These are phyloP conservation scores for Phylloscopus trochiloides DNA, from an alignment of 2,113 vertebrate genomes.

Conservation along the genomic window DNA sequence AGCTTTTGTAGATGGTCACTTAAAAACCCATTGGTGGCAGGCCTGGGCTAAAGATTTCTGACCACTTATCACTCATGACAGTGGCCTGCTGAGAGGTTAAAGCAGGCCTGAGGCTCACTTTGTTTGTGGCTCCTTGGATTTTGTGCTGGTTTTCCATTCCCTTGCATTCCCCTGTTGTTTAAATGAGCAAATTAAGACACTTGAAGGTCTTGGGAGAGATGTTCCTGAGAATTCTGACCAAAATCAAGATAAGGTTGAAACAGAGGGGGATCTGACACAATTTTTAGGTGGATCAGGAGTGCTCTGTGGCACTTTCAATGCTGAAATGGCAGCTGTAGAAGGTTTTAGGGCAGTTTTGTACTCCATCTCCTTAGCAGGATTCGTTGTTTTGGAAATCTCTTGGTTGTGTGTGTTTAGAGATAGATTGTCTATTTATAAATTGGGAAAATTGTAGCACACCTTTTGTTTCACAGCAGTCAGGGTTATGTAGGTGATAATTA, in stretches of 20 bases:
- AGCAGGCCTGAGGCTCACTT: background rate
- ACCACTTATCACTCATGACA: background rate
- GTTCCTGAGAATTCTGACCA: background rate
- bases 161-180: fast-evolving
- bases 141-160: background rate
- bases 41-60: background rate
- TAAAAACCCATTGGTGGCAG: background rate
- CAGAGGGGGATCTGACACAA: background rate
- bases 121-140: background rate
- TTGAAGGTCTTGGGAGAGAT: background rate
- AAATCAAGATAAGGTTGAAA: background rate
- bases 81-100: background rate
- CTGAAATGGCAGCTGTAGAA: background rate
- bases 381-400: background rate
- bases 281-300: background rate
- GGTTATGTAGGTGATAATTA: background rate
- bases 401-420: background rate
- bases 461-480: background rate
- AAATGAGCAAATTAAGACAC: background rate
- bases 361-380: background rate
- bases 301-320: background rate
- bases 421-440: background rate
- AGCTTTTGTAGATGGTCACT: background rate
- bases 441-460: background rate
- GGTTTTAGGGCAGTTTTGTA: background rate